Percentiles rank a stretch among this genome's conserved stretches.
These are phyloP conservation scores for Eupithecia subumbrata DNA, from an alignment of 2,888 invertebrate species.

Conservation along the genomic window DNA sequence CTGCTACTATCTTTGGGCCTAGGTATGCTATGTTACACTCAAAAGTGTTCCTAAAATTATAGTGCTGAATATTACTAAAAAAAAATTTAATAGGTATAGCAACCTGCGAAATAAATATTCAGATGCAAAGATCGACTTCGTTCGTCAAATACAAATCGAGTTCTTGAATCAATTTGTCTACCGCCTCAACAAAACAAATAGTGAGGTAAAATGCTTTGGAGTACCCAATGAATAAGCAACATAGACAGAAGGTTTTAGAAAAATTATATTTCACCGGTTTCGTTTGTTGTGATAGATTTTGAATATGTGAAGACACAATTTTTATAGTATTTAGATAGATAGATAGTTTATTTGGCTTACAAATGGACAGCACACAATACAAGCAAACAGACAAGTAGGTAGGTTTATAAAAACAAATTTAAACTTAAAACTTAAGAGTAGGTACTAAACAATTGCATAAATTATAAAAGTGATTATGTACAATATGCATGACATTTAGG, in stretches of 20 bases:
- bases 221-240: conserved; percentile 51
- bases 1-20: background rate
- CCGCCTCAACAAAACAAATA: conserved; percentile 65
- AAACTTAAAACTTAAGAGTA: too few relatives aligned
- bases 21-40: background rate
- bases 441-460: too few relatives aligned
- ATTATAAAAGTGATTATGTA: too few relatives aligned
- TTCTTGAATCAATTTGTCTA: conserved; percentile 70
- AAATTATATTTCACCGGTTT: background rate
- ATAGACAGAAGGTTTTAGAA: conserved; percentile 12
- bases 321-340: too few relatives aligned
- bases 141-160: conserved; percentile 63
- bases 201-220: conserved; percentile 66
- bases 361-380: too few relatives aligned
- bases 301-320: background rate
- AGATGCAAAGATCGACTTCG: conserved; percentile 39
- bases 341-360: too few relatives aligned
- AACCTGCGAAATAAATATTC: conserved; percentile 36
- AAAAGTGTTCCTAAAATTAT: background rate
- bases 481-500: too few relatives aligned
- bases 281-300: background rate
- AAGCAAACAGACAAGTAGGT: too few relatives aligned
- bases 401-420: too few relatives aligned
- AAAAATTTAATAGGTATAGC: background rate
- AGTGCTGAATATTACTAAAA: background rate